phyloP scores from a whole-genome alignment of 2,888 invertebrate genomes.

The Julus scanicus region DNA sequence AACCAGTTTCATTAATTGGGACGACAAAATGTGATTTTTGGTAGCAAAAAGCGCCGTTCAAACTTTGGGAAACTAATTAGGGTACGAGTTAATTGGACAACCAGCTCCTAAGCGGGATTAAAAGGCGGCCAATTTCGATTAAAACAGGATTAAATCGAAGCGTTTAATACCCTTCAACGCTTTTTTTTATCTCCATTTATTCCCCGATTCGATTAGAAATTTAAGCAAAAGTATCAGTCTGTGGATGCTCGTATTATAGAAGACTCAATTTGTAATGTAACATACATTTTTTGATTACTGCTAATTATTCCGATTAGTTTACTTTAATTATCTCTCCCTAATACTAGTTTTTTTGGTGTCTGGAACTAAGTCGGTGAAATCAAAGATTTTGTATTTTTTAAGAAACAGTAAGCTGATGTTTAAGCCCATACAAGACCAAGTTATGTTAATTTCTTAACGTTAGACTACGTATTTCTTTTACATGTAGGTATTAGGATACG shows the following conservation, averaged over 20 bases:
- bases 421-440: too few relatives aligned
- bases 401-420: too few relatives aligned
- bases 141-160: slow-evolving; percentile 14
- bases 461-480: too few relatives aligned
- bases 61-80: slow-evolving; percentile 16
- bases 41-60: neutral
- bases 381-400: too few relatives aligned
- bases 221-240: neutral
- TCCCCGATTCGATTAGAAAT: neutral
- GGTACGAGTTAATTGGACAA: neutral
- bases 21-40: neutral
- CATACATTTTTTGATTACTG: too few relatives aligned
- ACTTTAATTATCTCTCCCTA: too few relatives aligned
- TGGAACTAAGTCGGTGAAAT: too few relatives aligned
- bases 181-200: neutral
- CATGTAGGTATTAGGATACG: too few relatives aligned
- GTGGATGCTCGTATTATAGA: neutral
- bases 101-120: neutral
- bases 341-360: too few relatives aligned
- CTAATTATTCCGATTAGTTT: too few relatives aligned
- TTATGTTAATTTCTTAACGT: too few relatives aligned
- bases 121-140: slow-evolving; percentile 9
- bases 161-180: neutral
- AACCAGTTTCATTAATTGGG: slow-evolving; percentile 30
- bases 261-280: too few relatives aligned